Base-by-base conservation (phyloP, 2,113 vertebrate genomes). In the Centropristis striata region DNA sequence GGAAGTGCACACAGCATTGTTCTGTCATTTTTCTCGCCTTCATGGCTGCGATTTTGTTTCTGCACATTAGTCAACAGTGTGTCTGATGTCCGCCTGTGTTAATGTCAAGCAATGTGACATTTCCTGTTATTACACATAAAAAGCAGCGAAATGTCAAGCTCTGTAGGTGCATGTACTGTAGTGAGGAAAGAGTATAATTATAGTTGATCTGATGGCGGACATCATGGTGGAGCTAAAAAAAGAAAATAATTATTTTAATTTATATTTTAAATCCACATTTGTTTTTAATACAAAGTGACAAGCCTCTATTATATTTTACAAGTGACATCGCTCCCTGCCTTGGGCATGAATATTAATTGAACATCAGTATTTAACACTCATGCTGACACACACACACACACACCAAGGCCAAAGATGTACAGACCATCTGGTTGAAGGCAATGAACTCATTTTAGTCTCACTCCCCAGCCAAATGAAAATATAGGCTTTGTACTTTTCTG, bases 21-120 rank as follows among this genome's bases (percentile, higher is more conserved):
- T 4, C 3, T 32, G 5, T 55, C 9, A 5, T 23, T 25, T 55
- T 15, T n/a, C 20, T 37, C 8, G 37, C 59, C 63, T 21, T 66
- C 42, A 28, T 11, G 1, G 15, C 42, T 20, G n/a, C 18, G 8
- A 36, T 60, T 49, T 36, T 47, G 8, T 25, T 9, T 20, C 37
- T 44, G 51, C 39, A 11, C 36, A 55, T 58, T 27, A 18, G 23
- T 76, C 16, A 71, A 28, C 20, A 9, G 20, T 49, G 53, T n/a
- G 8, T 37, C 63, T 41, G 36, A 59, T 1, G 20, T 36, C n/a
- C 2, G 11, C 25, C 37, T 3, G 11, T 2, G n/a, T 55, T 44
- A 25, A 37, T 39, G n/a, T 70, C n/a, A 60, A 50, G 11, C 23
- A 8, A 46, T 44, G 37, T 49, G 66, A 71, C 39, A 47, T 78